phyloP scores from a whole-genome alignment of 2,113 vertebrate genomes.

The Sander lucioperca region DNA sequence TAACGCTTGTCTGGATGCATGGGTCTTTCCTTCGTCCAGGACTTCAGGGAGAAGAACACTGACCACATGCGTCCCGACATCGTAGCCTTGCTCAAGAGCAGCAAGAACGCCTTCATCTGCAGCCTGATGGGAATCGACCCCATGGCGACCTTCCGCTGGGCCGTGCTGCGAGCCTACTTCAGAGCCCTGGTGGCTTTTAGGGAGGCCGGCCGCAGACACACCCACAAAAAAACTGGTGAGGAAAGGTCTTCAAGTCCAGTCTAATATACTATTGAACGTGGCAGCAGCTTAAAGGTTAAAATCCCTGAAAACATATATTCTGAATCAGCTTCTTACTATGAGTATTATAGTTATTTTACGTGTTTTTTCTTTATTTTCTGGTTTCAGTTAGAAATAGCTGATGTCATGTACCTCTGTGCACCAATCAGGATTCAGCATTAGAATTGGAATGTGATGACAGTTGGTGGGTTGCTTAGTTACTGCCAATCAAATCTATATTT shows the following conservation, averaged over 20 bases:
- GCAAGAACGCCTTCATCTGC: conserved; percentile 93
- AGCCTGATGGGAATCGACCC: conserved; percentile 96
- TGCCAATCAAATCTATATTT: not conserved
- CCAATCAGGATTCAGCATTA: too few relatives aligned
- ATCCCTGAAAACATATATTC: not conserved
- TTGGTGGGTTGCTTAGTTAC: not conserved
- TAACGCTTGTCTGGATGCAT: not conserved
- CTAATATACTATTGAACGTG: not conserved
- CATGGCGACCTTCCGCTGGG: conserved; percentile 96
- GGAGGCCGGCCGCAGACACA: conserved; percentile 83
- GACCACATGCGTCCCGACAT: conserved; percentile 99
- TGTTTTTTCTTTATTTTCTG: not conserved
- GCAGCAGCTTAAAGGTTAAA: not conserved
- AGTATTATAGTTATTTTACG: not conserved
- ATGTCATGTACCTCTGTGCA: not conserved
- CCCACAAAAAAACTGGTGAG: conserved; percentile 74
- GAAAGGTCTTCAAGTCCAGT: rapidly evolving
- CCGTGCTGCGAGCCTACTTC: conserved; percentile 93
- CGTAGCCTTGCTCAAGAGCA: conserved; percentile 96
- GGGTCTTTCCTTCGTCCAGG: conserved; percentile 78
- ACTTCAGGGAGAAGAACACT: conserved; percentile 99
- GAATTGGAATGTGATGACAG: not conserved
- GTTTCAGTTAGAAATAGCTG: not conserved
- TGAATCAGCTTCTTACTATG: not conserved
- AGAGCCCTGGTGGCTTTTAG: conserved; percentile 92